Base-by-base conservation (phyloP, 2,797 vertebrate genomes). In the Megalops cyprinoides region DNA sequence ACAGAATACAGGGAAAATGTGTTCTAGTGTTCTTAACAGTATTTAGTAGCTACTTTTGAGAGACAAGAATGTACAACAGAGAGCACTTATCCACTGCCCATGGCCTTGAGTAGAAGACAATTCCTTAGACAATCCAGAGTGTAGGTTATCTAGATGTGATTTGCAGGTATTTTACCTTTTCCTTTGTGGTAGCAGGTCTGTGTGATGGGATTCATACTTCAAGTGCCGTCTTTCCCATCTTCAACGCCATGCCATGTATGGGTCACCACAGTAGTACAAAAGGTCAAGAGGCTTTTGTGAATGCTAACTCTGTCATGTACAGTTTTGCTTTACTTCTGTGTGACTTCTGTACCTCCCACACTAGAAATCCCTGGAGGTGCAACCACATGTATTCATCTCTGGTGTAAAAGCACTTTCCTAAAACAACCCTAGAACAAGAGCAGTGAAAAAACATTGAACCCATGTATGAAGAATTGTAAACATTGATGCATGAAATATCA, bases 71-170 rank as follows among this genome's bases (percentile, higher is more conserved):
- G 87, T 90, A 89, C 87, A 88, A 87, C 87, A 90, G 82, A 89
- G 90, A 93, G 94, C 94, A 94, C 93, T 94, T 95, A 92, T 74
- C 62, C 58, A 80, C 90, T 90, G 88, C 92, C 92, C 91, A 83
- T 82, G 88, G 90, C 92, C 91, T 92, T 90, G 91, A 87, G 87
- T 91, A 88, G 90, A 88, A 91, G 91, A 92, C 90, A 88, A 88
- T 90, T 89, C 86, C 82, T 85, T 89, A 92, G 94, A 95, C 94
- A 95, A 95, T 95, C 93, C 90, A 92, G 91, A 94, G 91, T 91
- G 89, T 92, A 92, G 92, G 93, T 91, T 92, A 94, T 92, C 91
- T 93, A 77, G 93, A 90, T 48, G 62, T 62, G 78, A 49, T 34
- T 62, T 48, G 46, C 55, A 65, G 58, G 34, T 80, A 39, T 71